These are phyloP conservation scores for Sandelia bainsii DNA, from an alignment of 2,797 vertebrate species.

Conservation along the genomic window DNA sequence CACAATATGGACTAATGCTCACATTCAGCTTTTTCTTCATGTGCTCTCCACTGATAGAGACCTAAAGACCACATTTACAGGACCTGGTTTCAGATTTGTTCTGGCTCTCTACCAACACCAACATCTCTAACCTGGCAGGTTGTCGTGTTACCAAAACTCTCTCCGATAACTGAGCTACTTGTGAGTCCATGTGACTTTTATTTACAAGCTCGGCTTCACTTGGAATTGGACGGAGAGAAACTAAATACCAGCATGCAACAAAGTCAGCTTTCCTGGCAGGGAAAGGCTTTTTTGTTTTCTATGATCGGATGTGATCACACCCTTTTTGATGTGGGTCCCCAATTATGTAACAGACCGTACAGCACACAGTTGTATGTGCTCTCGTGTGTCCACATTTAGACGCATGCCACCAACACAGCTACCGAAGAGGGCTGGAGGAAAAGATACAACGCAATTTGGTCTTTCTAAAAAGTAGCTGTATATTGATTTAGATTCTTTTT, in stretches of 20 bases:
- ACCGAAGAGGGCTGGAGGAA: conserved; percentile 63
- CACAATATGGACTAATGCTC: conserved; percentile 12
- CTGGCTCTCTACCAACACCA: background rate
- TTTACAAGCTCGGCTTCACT: background rate
- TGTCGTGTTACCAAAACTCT: background rate
- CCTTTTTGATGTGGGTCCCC: too few species aligned
- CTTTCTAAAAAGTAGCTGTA: conserved; percentile 87
- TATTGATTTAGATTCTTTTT: conserved; percentile 82
- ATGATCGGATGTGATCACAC: conserved; percentile 1
- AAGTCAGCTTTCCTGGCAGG: background rate
- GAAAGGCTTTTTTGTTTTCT: background rate
- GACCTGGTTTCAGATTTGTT: background rate
- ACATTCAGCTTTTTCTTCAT: background rate
- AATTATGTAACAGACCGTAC: background rate
- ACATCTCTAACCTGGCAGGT: background rate
- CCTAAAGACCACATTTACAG: background rate
- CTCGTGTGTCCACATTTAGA: background rate
- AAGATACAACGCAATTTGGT: conserved; percentile 84
- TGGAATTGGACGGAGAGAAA: background rate
- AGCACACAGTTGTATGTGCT: background rate
- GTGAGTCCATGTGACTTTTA: background rate
- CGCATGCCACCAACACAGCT: conserved; percentile 59
- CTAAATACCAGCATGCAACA: background rate
- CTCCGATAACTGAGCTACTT: background rate
- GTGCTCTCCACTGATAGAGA: background rate